Percentiles rank a stretch among this genome's conserved stretches.
Conservation (phyloP, 2,888 invertebrate species). For the Eledona agricola region DNA sequence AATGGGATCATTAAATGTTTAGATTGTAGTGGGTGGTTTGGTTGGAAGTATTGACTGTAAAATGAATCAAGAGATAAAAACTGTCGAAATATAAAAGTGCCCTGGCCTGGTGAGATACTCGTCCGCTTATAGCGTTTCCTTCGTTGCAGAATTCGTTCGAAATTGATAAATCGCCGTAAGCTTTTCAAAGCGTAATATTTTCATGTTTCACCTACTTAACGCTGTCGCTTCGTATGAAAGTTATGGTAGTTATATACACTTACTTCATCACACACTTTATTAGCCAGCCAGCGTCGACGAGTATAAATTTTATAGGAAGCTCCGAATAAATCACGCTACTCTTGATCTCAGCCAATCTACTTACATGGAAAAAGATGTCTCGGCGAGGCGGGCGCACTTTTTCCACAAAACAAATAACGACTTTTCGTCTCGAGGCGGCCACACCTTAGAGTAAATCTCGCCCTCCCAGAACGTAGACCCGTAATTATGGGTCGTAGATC, state of each 20-base stretch:
- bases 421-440: constrained; percentile 9
- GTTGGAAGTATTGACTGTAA: too few relatives aligned
- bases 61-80: too few relatives aligned
- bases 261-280: constrained; percentile 35
- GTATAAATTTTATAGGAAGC: constrained; percentile 29
- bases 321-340: constrained; percentile 25
- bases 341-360: constrained; percentile 17
- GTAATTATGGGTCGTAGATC: constrained; percentile 37
- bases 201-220: constrained; percentile 36
- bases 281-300: constrained; percentile 26
- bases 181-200: constrained; percentile 35
- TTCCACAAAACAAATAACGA: constrained; percentile 18
- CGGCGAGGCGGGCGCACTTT: too few relatives aligned
- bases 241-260: constrained; percentile 34
- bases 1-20: too few relatives aligned
- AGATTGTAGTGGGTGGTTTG: too few relatives aligned
- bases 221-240: constrained; percentile 33
- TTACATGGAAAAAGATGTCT: constrained; percentile 16
- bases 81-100: too few relatives aligned
- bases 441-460: constrained; percentile 29
- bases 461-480: constrained; percentile 32
- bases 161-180: constrained; percentile 35
- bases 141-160: constrained; percentile 6
- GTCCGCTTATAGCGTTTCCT: constrained; percentile 35
- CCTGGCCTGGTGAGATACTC: too few relatives aligned